Base-by-base conservation (phyloP, 2,888 invertebrate species). In the Alloscopus bannaensis region DNA sequence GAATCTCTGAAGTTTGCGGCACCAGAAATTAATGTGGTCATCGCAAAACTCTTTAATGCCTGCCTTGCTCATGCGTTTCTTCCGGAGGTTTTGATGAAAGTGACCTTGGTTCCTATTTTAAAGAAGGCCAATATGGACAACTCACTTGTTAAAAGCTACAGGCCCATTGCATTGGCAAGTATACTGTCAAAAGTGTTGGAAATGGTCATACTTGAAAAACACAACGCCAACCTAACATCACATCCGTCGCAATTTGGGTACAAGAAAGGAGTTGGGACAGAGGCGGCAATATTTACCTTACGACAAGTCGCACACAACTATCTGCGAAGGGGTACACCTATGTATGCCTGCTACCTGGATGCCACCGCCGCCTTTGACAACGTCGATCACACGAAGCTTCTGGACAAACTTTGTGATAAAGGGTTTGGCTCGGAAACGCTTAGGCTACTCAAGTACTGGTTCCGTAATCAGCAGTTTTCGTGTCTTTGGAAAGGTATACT, bases 111-210 rank as follows among this genome's bases (percentile, higher is more conserved):
- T 2, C 64, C 64, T 3, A 64, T 64, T 64, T 11, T 64, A 4
- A 64, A 64, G 28, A 64, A 64, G 45, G 22, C 18, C n/a, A 26
- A 47, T 1, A 13, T 75, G 11, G 73, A 75, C 18, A 8, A 22
- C 1, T 8, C 29, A 1, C 11, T 22, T 1, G 22, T 3, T 1
- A 57, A 57, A 18, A 71, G 62, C 26, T 71, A 71, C 31, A 2
- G 73, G 2, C 73, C 73, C 4, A 72, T 72, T 55, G 72, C 72
- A 0, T 11, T 72, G 3, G 72, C 72, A 11, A 28, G 40, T 6
- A 16, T 55, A 8, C 18, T 64, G 1, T 72, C 72, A 2, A 72
- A 64, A 55, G 18, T 72, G 20, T 72, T 72, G 40, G 72, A 72
- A 29, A 40, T 26, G 1, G 0, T 52, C 4, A 64, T 72, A 1